These are phyloP conservation scores for Rambutsinella grinnellia DNA, from an alignment of 2,888 invertebrate species.

Conservation along the genomic window DNA sequence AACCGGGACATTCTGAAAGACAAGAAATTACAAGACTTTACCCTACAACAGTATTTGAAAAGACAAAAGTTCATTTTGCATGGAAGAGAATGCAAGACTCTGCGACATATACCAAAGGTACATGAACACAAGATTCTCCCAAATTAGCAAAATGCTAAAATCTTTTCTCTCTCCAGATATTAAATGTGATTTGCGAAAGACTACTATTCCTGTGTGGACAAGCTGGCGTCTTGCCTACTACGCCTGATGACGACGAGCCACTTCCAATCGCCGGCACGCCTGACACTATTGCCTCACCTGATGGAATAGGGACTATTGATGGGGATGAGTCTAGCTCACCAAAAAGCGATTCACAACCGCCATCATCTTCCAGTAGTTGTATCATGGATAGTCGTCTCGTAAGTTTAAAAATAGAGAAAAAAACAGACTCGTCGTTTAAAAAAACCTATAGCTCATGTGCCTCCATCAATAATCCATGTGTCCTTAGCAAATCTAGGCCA, in stretches of 20 bases:
- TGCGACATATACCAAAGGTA: slow-evolving; percentile 85
- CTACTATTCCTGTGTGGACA: slow-evolving; percentile 80
- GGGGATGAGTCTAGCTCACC: slow-evolving; percentile 68
- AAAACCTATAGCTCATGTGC: no score
- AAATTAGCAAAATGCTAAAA: no score
- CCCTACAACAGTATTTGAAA: slow-evolving; percentile 78
- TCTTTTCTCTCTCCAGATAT: no score
- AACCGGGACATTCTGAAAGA: slow-evolving; percentile 72
- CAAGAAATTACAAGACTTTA: slow-evolving; percentile 74
- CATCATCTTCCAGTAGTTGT: slow-evolving; percentile 62
- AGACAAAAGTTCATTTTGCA: slow-evolving; percentile 81
- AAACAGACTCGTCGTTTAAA: no score
- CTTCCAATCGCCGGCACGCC: slow-evolving; percentile 63
- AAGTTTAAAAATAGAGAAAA: no score
- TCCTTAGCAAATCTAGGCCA: no score
- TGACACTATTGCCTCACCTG: slow-evolving; percentile 57
- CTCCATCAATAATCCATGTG: no score
- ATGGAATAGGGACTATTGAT: slow-evolving; percentile 66
- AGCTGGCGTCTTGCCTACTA: slow-evolving; percentile 73
- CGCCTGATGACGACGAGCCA: slow-evolving; percentile 66
- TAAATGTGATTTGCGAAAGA: slow-evolving; percentile 84
- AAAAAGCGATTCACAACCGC: slow-evolving; percentile 67
- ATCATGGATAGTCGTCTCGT: slow-evolving; percentile 48
- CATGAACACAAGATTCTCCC: no score
- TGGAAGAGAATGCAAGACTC: slow-evolving; percentile 82